Evolutionary conservation across 2,888 invertebrate species (phyloP), one percentile per base, ranked within the genome.

Genomic region (Clivina fossor): DNA sequence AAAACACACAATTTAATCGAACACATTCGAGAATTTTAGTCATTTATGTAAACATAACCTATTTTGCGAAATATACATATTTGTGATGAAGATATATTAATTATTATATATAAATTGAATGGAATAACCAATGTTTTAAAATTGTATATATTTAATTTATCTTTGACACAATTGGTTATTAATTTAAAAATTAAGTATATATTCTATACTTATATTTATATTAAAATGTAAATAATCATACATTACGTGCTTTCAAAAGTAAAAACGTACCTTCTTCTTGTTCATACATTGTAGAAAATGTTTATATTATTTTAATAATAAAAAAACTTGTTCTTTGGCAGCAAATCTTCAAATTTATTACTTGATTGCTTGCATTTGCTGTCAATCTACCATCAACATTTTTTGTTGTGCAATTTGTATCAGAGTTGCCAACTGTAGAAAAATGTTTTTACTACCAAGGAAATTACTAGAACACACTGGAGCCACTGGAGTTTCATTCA

Each of bases 271-370:
- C 53, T 7, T 53, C 53, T 35, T 53, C 53, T 11, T 19, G 53
- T 43, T 53, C 53, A 44, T 53, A 53, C 53, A 53, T 53, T 4
- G n/a, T n/a, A n/a, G n/a, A n/a, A n/a, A n/a, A n/a, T n/a, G n/a
- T n/a, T n/a, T n/a, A n/a, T n/a, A n/a, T n/a, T n/a, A n/a, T n/a
- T n/a, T n/a, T n/a, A n/a, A n/a, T n/a, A n/a, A n/a, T n/a, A n/a
- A n/a, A n/a, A n/a, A n/a, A n/a, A n/a, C 26, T 26, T 32, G 32
- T 4, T 13, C 11, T 32, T 7, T 32, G 4, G 11, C n/a, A 4
- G 3, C 4, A 32, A 32, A n/a, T n/a, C 32, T 32, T 4, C n/a
- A 11, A 32, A 3, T 32, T 32, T 37, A 9, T 15, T 8, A 7
- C 8, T 33, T 4, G 7, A 33, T 7, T n/a, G 4, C 4, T 11